phyloP scores from a whole-genome alignment of 2,888 invertebrate genomes.

The Sinopyrophorus schimmeli region DNA sequence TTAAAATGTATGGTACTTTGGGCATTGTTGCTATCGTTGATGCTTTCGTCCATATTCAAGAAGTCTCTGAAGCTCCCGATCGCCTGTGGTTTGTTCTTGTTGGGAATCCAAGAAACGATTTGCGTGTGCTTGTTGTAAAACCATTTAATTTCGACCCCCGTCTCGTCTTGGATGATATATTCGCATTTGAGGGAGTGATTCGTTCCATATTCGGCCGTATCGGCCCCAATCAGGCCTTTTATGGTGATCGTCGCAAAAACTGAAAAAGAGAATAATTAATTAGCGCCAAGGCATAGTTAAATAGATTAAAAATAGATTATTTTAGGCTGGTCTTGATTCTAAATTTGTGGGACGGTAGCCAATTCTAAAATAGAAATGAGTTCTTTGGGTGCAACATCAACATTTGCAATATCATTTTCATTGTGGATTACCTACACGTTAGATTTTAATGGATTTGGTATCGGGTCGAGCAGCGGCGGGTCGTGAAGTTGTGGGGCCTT shows the following conservation, averaged over 20 bases:
- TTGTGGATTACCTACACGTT: too few species aligned
- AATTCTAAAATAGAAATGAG: slow-evolving; percentile 16
- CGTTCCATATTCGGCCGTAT: slow-evolving; percentile 16
- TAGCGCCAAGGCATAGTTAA: too few species aligned
- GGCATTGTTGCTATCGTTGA: slow-evolving; percentile 53
- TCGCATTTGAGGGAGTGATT: slow-evolving; percentile 57
- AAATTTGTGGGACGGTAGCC: slow-evolving; percentile 22
- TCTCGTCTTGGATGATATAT: slow-evolving; percentile 52
- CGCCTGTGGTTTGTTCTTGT: slow-evolving; percentile 47
- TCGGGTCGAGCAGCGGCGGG: too few species aligned
- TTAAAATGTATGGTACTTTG: slow-evolving; percentile 60
- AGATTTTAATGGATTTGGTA: too few species aligned
- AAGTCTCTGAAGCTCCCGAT: slow-evolving; percentile 49
- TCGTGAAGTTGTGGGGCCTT: too few species aligned
- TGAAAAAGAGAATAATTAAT: slow-evolving; percentile 35
- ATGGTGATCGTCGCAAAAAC: slow-evolving; percentile 43
- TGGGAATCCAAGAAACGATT: slow-evolving; percentile 58
- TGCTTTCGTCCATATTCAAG: slow-evolving; percentile 54
- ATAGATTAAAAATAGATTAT: slow-evolving; percentile 21
- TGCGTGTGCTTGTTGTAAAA: slow-evolving; percentile 55
- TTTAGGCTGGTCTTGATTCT: slow-evolving; percentile 19
- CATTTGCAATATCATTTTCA: too few species aligned
- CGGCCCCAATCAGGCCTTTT: slow-evolving; percentile 43
- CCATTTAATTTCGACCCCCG: slow-evolving; percentile 58
- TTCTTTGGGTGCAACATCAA: slow-evolving; percentile 8